phyloP scores from a whole-genome alignment of 2,888 invertebrate species.

The Trypoxylon attenuatum region DNA sequence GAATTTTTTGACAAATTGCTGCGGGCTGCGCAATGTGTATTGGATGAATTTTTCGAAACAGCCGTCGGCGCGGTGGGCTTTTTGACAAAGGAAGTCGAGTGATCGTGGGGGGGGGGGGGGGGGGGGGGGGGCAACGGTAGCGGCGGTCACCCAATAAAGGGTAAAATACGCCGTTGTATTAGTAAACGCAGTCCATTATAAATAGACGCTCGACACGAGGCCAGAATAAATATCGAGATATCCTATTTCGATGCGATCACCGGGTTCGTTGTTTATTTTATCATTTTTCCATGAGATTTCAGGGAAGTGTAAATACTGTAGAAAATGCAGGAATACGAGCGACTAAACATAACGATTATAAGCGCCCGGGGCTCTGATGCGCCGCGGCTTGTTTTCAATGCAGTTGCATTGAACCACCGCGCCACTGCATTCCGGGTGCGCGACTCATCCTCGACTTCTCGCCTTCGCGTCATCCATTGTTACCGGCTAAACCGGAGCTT shows the following conservation, averaged over 20 bases:
- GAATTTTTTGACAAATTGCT: neutral
- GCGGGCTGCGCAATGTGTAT: neutral
- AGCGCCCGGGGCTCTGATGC: conserved; percentile 51
- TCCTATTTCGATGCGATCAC: conserved; percentile 44
- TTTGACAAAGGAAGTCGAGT: conserved; percentile 2
- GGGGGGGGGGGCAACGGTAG: neutral
- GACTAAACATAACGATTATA: conserved; percentile 63
- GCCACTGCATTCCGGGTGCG: conserved; percentile 42
- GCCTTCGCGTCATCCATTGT: too few relatives aligned
- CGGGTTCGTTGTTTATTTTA: conserved; percentile 53
- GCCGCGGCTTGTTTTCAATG: conserved; percentile 55
- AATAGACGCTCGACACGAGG: conserved; percentile 54
- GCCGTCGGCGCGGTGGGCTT: neutral
- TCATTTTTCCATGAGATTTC: conserved; percentile 60
- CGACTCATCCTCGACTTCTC: conserved; percentile 48
- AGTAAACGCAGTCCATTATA: conserved; percentile 57
- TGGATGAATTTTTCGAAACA: neutral
- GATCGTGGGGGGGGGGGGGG: neutral
- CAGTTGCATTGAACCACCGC: conserved; percentile 53
- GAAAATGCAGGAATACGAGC: conserved; percentile 59
- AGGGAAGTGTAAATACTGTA: conserved; percentile 55
- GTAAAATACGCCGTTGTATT: conserved; percentile 32
- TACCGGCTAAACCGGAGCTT: conserved; percentile 39
- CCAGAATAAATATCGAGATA: conserved; percentile 59
- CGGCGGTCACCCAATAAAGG: conserved; percentile 8